Conservation (phyloP, 1,140 invertebrate genomes). For the Pseudachorutes palmiensis region DNA sequence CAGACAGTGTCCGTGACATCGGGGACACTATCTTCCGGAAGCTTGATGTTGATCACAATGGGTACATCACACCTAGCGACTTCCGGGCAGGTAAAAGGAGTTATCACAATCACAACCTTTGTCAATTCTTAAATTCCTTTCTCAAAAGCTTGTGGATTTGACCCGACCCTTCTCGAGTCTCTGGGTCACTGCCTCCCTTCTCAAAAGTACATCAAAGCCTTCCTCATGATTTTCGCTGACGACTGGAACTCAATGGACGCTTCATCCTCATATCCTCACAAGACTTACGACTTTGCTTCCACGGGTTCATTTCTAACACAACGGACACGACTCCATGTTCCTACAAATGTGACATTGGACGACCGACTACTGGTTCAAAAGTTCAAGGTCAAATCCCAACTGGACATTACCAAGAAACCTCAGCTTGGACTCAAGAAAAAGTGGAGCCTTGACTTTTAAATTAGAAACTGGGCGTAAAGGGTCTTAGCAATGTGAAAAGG, state of each 20-base stretch:
- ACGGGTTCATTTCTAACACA: background rate
- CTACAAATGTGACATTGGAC: no score
- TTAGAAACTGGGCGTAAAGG: no score
- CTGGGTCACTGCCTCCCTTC: slow-evolving; percentile 71
- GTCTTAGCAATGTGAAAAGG: no score
- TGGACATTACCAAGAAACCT: background rate
- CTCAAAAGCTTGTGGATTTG: slow-evolving; percentile 49
- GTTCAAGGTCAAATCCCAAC: slow-evolving; percentile 1
- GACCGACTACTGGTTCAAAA: background rate
- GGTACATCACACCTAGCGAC: slow-evolving; percentile 61
- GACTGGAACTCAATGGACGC: slow-evolving; percentile 9
- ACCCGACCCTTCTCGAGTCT: slow-evolving; percentile 61
- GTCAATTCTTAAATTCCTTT: background rate
- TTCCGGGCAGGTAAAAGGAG: slow-evolving; percentile 46
- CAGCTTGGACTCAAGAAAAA: background rate
- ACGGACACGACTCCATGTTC: no score
- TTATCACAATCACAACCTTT: background rate
- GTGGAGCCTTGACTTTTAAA: background rate
- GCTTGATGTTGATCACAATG: slow-evolving; percentile 69
- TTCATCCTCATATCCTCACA: background rate
- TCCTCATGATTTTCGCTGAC: slow-evolving; percentile 40
- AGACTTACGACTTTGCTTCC: background rate
- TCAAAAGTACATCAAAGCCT: slow-evolving; percentile 54
- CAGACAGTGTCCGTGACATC: slow-evolving; percentile 78
- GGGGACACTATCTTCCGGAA: slow-evolving; percentile 68